phyloP scores from a whole-genome alignment of 2,113 vertebrate species.

The Tetrao urogallus region DNA sequence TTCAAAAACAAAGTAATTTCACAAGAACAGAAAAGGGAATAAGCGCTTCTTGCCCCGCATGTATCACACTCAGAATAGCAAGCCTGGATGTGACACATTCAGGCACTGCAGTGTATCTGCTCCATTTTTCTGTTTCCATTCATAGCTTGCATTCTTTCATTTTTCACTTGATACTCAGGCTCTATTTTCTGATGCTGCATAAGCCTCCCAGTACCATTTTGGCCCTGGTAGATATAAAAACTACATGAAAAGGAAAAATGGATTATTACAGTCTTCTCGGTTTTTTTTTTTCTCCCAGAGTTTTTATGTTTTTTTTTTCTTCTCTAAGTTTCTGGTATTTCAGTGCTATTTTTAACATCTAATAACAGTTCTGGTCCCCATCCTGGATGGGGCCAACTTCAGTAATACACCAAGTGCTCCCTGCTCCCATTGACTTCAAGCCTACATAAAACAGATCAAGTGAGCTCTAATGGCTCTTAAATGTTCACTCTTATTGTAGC shows the following conservation, averaged over 20 bases:
- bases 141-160: background rate
- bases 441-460: background rate
- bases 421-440: background rate
- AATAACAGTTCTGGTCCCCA: background rate
- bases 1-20: background rate
- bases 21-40: background rate
- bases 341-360: slow-evolving; percentile 11
- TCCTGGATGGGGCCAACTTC: background rate
- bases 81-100: background rate
- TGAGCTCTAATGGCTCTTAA: background rate
- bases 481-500: background rate
- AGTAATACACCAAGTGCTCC: background rate
- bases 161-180: background rate
- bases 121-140: background rate
- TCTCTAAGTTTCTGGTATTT: background rate
- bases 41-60: background rate
- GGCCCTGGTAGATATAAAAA: background rate
- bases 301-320: background rate
- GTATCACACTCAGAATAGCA: background rate
- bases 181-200: background rate
- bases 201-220: background rate
- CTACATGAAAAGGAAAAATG: background rate
- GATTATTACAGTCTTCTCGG: background rate
- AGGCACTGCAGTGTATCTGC: background rate
- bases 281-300: fast-evolving